phyloP scores from a whole-genome alignment of 2,888 invertebrate genomes.

The Pseudococcus longispinus region DNA sequence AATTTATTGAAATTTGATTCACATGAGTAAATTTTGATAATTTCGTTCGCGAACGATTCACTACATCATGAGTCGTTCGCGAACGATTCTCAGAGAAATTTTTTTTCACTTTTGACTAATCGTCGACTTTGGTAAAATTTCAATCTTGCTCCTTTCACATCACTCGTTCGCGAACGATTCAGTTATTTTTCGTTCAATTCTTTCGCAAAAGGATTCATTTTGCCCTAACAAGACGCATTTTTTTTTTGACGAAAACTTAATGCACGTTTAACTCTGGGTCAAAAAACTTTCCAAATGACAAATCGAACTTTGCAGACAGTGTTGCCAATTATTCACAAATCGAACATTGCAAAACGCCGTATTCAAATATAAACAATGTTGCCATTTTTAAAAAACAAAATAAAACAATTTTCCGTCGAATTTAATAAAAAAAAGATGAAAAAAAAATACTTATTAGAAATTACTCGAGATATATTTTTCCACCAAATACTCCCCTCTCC shows the following conservation, averaged over 20 bases:
- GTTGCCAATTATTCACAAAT: neutral
- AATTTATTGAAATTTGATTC: neutral
- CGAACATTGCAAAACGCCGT: neutral
- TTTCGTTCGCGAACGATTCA: neutral
- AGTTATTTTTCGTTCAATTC: neutral
- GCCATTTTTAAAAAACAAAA: neutral
- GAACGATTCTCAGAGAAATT: neutral
- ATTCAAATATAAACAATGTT: neutral
- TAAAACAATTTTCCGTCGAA: neutral
- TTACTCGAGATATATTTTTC: neutral
- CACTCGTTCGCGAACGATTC: neutral
- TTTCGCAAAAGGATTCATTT: neutral
- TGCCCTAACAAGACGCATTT: neutral
- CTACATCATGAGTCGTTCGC: neutral
- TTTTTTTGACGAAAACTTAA: neutral
- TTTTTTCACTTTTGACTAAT: neutral
- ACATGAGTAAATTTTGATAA: neutral
- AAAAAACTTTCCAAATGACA: neutral
- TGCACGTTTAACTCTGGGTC: no score
- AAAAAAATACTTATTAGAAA: neutral
- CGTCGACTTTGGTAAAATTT: neutral
- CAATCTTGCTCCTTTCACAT: neutral
- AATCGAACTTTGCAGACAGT: neutral
- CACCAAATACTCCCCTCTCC: neutral
- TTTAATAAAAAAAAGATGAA: neutral